Conservation (phyloP, 2,113 vertebrate species). For the Irena cyanogastra region DNA sequence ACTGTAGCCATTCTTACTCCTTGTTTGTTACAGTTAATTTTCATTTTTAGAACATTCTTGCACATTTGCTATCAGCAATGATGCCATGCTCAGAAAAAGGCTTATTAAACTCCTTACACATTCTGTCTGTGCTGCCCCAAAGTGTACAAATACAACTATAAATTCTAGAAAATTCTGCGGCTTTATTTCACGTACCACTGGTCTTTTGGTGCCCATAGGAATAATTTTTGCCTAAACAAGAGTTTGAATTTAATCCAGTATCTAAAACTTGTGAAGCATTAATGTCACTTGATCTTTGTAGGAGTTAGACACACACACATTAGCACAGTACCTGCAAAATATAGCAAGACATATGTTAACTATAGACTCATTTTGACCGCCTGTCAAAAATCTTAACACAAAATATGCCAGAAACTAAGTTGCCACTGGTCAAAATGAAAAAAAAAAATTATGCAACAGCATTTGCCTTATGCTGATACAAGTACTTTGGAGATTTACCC, state of each 20-base stretch:
- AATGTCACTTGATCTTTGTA: conserved; percentile 37
- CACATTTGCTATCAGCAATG: background rate
- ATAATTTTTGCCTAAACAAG: background rate
- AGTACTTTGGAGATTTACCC: background rate
- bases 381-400: background rate
- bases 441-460: background rate
- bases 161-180: background rate
- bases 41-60: background rate
- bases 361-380: conserved; percentile 9
- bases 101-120: background rate
- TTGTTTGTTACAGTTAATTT: background rate
- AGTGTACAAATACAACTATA: background rate
- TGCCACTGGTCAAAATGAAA: background rate
- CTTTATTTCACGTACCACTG: background rate
- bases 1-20: background rate
- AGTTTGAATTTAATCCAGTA: background rate
- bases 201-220: background rate
- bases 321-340: conserved; percentile 40
- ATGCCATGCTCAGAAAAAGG: background rate
- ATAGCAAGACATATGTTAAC: conserved; percentile 40
- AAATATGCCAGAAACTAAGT: background rate
- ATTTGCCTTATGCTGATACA: background rate
- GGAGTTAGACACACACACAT: conserved; percentile 11
- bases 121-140: background rate
- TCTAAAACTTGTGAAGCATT: background rate